A percentile compares a stretch with the other conserved stretches of the same genome.
phyloP scores from a whole-genome alignment of 35 echinoderm and acorn worm species.

The Holothuria glaberrima region DNA sequence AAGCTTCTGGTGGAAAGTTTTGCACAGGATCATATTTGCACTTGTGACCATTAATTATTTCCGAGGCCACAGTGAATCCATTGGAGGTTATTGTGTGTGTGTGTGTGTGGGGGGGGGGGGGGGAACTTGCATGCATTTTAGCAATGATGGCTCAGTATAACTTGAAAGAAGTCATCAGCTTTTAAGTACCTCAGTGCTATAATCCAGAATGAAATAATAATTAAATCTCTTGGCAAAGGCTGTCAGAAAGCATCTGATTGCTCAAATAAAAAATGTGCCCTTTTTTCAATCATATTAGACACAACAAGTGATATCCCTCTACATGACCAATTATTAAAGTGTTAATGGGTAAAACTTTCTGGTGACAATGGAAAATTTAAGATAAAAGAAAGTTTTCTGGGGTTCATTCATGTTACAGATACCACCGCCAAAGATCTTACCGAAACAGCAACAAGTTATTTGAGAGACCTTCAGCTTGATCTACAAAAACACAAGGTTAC shows the following conservation, averaged over 20 bases:
- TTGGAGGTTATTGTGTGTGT: slow-evolving; percentile 17
- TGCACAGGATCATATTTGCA: slow-evolving; percentile 22
- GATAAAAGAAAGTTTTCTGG: slow-evolving; percentile 29
- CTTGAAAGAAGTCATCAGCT: background rate
- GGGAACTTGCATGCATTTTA: background rate
- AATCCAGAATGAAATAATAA: slow-evolving; percentile 17
- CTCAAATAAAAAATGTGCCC: slow-evolving; percentile 6
- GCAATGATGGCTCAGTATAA: slow-evolving; percentile 22
- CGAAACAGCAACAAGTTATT: no score
- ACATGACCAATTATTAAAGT: slow-evolving; percentile 26
- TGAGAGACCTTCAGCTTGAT: no score
- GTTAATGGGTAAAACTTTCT: background rate
- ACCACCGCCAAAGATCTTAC: slow-evolving; percentile 8
- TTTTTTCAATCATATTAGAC: slow-evolving; percentile 43
- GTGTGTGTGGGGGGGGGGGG: background rate
- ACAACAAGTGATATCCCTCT: slow-evolving; percentile 15
- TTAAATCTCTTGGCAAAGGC: slow-evolving; percentile 10
- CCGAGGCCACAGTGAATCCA: background rate
- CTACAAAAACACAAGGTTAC: no score
- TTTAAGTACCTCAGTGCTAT: slow-evolving; percentile 20
- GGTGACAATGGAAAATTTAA: background rate
- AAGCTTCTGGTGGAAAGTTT: slow-evolving; percentile 17
- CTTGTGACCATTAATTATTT: slow-evolving; percentile 4
- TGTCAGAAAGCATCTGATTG: slow-evolving; percentile 2
- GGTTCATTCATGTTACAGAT: slow-evolving; percentile 20